Conservation (phyloP, 2,797 vertebrate species). For the Halcyon smyrnensis region DNA sequence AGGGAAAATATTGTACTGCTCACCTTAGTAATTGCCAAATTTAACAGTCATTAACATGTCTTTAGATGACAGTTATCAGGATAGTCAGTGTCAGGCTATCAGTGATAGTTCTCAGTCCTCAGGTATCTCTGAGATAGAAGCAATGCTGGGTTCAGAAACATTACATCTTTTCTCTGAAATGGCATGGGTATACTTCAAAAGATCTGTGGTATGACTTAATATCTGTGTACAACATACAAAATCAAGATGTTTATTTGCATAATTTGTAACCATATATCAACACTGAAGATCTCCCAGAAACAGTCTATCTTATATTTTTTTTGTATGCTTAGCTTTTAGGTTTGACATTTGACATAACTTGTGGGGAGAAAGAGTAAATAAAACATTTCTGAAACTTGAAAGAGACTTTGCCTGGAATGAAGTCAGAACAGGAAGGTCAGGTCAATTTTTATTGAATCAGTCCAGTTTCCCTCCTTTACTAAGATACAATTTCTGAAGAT, state of each 20-base stretch:
- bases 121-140: background rate
- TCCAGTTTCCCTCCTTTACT: background rate
- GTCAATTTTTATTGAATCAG: constrained; percentile 30
- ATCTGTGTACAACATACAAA: background rate
- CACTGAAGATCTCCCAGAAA: background rate
- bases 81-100: background rate
- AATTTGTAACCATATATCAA: background rate
- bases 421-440: constrained; percentile 32
- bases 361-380: constrained; percentile 36
- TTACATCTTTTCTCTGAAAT: background rate
- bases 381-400: constrained; percentile 47
- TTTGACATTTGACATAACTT: background rate
- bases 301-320: background rate
- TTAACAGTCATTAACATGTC: background rate
- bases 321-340: background rate
- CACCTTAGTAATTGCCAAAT: background rate
- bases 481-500: constrained; percentile 34
- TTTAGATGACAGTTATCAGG: background rate
- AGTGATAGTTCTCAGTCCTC: background rate
- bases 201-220: background rate
- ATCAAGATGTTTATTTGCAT: background rate
- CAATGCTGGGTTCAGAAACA: background rate
- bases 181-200: background rate
- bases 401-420: constrained; percentile 38
- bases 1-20: constrained; percentile 1